Evolutionary conservation across 2,888 invertebrate species (phyloP).

Genomic region (Synanthedon myopaeformis): DNA sequence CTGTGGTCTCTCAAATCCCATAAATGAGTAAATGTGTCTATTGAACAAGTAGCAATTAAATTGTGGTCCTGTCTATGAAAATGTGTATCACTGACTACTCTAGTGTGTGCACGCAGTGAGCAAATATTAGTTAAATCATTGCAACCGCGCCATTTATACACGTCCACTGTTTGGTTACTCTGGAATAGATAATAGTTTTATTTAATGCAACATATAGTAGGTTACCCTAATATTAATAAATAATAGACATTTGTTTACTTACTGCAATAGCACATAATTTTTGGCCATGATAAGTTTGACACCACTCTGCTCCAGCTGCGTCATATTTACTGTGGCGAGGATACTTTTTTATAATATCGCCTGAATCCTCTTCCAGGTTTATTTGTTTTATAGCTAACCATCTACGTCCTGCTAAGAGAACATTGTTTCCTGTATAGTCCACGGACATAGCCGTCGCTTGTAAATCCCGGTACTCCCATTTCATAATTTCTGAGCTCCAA

Average conservation of each 20-base stretch:
- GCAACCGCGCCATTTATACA: conserved; percentile 81
- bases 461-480: conserved; percentile 85
- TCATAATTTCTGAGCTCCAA: conserved; percentile 65
- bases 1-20: conserved; percentile 93
- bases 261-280: conserved; percentile 91
- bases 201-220: background rate
- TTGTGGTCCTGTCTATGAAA: conserved; percentile 80
- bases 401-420: conserved; percentile 84
- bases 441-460: conserved; percentile 95
- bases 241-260: conserved; percentile 14
- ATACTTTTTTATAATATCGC: conserved; percentile 79
- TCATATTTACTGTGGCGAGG: conserved; percentile 93
- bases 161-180: conserved; percentile 90
- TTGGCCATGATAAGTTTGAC: conserved; percentile 81
- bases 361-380: conserved; percentile 78
- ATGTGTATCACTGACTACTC: conserved; percentile 91
- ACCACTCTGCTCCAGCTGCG: conserved; percentile 93
- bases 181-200: conserved; percentile 30
- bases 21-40: conserved; percentile 92
- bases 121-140: conserved; percentile 78
- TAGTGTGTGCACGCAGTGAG: conserved; percentile 83
- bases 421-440: conserved; percentile 86
- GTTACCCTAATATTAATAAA: background rate
- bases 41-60: conserved; percentile 84
- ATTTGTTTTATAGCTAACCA: conserved; percentile 82